A percentile compares a stretch with the other conserved stretches of the same genome.
These are phyloP conservation scores for Calameuta pallipes DNA, from an alignment of 2,888 invertebrate genomes.

Conservation along the genomic window DNA sequence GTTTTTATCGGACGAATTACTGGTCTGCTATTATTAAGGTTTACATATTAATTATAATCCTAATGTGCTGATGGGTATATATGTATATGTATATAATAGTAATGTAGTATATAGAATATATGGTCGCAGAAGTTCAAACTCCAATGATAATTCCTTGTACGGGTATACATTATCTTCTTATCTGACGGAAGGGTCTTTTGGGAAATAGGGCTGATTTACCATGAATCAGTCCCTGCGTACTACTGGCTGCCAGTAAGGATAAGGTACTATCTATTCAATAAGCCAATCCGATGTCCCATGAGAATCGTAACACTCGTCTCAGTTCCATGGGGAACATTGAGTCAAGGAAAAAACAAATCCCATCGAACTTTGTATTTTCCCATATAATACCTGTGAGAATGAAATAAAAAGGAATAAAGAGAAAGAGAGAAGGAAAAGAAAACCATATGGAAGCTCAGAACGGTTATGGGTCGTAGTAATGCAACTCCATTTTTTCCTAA, in stretches of 20 bases:
- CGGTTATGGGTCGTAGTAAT: background rate
- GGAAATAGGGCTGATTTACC: background rate
- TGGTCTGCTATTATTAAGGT: background rate
- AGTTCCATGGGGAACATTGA: background rate
- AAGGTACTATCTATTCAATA: background rate
- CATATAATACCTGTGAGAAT: background rate
- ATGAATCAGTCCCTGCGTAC: background rate
- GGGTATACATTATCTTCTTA: background rate
- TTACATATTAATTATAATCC: background rate
- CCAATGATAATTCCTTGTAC: background rate
- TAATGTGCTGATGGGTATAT: background rate
- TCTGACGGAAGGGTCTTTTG: background rate
- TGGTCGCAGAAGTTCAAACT: background rate
- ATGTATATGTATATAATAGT: too few species aligned
- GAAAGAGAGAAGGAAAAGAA: background rate
- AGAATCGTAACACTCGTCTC: background rate
- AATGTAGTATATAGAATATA: background rate
- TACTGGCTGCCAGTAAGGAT: background rate
- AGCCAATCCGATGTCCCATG: background rate
- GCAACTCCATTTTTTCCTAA: background rate
- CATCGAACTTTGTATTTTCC: background rate
- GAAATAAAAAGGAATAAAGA: background rate
- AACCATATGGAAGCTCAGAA: constrained; percentile 6
- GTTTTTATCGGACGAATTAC: background rate
- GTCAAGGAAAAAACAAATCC: background rate